Conservation (phyloP, 2,888 invertebrate species). For the Drosophila mulleri region DNA sequence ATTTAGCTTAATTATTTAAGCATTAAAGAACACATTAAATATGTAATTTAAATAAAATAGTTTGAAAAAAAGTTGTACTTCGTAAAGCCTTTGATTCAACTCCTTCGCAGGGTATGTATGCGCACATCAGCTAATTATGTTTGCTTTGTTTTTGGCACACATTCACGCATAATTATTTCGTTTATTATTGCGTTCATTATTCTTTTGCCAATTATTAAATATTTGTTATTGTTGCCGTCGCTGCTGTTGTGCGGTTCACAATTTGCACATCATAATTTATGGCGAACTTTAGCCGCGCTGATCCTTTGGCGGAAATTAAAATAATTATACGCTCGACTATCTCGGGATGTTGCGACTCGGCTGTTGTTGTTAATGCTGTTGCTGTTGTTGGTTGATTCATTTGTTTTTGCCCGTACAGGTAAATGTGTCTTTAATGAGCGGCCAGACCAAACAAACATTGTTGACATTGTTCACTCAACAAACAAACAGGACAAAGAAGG, state of each 20-base stretch:
- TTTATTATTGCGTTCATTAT: constrained; percentile 29
- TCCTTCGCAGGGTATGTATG: constrained; percentile 1
- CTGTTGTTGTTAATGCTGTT: not conserved
- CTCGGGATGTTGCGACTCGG: constrained; percentile 3
- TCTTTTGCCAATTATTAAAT: constrained; percentile 37
- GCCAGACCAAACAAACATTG: constrained; percentile 38
- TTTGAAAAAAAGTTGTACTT: no score
- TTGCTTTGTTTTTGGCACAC: not conserved
- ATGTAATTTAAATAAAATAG: no score
- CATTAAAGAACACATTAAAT: no score
- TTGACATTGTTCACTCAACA: constrained; percentile 29
- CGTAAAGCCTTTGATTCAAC: no score
- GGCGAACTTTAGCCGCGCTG: constrained; percentile 54
- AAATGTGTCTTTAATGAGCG: constrained; percentile 61
- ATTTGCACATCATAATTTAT: constrained; percentile 67
- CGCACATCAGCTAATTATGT: constrained; percentile 4
- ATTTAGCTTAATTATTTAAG: no score
- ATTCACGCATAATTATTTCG: constrained; percentile 37
- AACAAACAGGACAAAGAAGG: not conserved
- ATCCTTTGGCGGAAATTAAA: constrained; percentile 72
- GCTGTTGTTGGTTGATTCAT: constrained; percentile 34
- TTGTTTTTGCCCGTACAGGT: constrained; percentile 48
- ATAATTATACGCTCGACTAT: constrained; percentile 39
- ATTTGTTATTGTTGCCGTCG: constrained; percentile 36
- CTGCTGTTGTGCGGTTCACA: constrained; percentile 45